Evolutionary conservation across 2,888 invertebrate genomes (phyloP).

Genomic region (Lysandra coridon): DNA sequence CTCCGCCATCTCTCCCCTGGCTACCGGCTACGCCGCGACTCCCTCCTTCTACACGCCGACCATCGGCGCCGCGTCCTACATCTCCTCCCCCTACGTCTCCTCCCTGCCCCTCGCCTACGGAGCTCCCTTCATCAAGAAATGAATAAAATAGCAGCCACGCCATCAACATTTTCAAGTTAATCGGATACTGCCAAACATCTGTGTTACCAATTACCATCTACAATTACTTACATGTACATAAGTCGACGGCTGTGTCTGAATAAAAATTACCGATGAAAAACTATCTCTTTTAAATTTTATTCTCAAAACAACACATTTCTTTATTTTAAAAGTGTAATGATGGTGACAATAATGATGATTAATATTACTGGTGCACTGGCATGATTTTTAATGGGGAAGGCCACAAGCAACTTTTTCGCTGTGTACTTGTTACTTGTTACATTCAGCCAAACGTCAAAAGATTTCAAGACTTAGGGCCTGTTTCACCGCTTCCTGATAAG

Average conservation of each 20-base stretch:
- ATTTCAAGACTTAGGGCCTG: no score
- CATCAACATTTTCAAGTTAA: neutral
- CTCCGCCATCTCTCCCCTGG: neutral
- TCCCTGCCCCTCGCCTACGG: slow-evolving; percentile 34
- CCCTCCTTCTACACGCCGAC: neutral
- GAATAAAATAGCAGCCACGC: neutral
- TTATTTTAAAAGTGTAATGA: no score
- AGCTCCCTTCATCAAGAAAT: slow-evolving; percentile 40
- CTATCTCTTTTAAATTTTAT: neutral
- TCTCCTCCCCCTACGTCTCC: slow-evolving; percentile 48
- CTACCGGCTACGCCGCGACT: neutral
- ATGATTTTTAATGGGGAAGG: no score
- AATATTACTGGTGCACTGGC: no score
- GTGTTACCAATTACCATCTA: neutral
- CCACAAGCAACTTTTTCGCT: no score
- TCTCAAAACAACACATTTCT: neutral
- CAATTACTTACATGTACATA: neutral
- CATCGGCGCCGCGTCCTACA: slow-evolving; percentile 4
- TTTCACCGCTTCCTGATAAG: no score
- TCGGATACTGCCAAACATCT: neutral
- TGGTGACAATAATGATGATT: no score
- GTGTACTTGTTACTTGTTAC: no score
- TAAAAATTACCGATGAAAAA: neutral
- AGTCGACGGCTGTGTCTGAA: slow-evolving; percentile 3
- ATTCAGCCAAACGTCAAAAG: no score